Evolutionary conservation across 1,140 invertebrate species (phyloP).

Genomic region (Drosophila ficusphila): DNA sequence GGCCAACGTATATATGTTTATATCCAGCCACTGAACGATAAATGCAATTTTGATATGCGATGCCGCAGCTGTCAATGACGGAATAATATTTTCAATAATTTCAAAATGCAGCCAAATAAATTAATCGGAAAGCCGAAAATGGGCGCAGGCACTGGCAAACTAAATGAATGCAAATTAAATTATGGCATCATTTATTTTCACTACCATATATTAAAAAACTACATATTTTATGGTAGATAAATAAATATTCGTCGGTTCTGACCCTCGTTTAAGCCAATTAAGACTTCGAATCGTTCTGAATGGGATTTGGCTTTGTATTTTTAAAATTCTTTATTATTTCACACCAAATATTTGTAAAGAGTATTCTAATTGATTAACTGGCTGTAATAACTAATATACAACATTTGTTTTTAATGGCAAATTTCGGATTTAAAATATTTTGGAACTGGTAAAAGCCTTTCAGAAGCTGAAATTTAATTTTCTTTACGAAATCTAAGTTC

Average conservation of each 20-base stretch:
- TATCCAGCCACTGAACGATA: slow-evolving; percentile 24
- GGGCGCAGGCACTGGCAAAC: neutral
- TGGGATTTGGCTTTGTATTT: slow-evolving; percentile 2
- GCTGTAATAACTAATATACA: too few relatives aligned
- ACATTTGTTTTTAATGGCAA: too few relatives aligned
- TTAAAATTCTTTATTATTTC: too few relatives aligned
- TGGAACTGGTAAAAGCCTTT: neutral
- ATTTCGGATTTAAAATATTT: neutral
- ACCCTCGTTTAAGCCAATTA: slow-evolving; percentile 3
- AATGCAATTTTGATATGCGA: slow-evolving; percentile 65
- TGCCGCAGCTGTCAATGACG: slow-evolving; percentile 68
- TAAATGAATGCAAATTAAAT: slow-evolving; percentile 40
- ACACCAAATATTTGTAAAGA: too few relatives aligned
- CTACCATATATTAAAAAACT: slow-evolving; percentile 15
- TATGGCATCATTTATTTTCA: slow-evolving; percentile 32
- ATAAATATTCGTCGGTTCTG: neutral
- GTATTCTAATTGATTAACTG: too few relatives aligned
- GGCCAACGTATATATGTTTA: slow-evolving; percentile 33
- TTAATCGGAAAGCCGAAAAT: slow-evolving; percentile 41
- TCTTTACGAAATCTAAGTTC: slow-evolving; percentile 58
- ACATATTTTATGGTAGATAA: slow-evolving; percentile 16
- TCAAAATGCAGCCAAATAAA: slow-evolving; percentile 53
- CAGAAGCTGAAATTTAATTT: slow-evolving; percentile 39
- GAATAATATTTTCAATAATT: slow-evolving; percentile 79
- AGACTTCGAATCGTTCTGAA: neutral